phyloP scores from a whole-genome alignment of 1,140 invertebrate species.

The Drosophila nikananu region DNA sequence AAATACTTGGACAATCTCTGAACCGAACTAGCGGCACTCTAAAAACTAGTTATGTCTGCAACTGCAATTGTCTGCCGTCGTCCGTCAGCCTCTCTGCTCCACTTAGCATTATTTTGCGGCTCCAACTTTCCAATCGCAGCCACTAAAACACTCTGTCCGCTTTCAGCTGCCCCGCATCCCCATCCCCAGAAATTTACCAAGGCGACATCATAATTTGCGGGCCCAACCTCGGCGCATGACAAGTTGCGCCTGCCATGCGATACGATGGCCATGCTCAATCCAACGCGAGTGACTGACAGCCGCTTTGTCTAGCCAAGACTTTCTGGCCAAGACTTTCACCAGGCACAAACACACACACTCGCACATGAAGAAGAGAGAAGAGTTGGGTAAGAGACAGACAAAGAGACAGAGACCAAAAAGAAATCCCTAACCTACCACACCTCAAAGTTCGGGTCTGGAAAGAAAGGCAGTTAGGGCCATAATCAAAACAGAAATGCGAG shows the following conservation, averaged over 20 bases:
- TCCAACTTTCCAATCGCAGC: conserved; percentile 57
- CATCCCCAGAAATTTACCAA: conserved; percentile 9
- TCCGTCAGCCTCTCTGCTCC: conserved; percentile 40
- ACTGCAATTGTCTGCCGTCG: conserved; percentile 46
- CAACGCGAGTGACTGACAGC: conserved; percentile 42
- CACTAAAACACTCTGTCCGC: conserved; percentile 34
- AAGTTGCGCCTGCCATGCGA: conserved; percentile 38
- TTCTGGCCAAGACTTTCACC: conserved; percentile 58
- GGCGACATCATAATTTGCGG: conserved; percentile 59
- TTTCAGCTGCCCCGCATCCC: neutral
- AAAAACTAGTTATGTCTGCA: conserved; percentile 51
- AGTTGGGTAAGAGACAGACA: conserved; percentile 9
- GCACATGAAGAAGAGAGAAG: conserved; percentile 4
- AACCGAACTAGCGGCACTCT: neutral
- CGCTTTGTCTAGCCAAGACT: conserved; percentile 49
- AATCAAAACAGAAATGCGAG: conserved; percentile 75
- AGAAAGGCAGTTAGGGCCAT: conserved; percentile 66
- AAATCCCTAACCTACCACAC: conserved; percentile 80
- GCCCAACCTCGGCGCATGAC: conserved; percentile 51
- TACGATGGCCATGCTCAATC: conserved; percentile 44
- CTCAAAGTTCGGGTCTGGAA: conserved; percentile 37
- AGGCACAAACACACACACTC: neutral
- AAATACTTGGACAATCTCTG: conserved; percentile 27
- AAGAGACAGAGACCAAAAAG: conserved; percentile 8
- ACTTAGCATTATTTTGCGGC: conserved; percentile 43